Evolutionary conservation across 53 echinoderm and acorn worm species (phyloP), one percentile per base, ranked within the genome.

Genomic region (Antedon mediterranea): DNA sequence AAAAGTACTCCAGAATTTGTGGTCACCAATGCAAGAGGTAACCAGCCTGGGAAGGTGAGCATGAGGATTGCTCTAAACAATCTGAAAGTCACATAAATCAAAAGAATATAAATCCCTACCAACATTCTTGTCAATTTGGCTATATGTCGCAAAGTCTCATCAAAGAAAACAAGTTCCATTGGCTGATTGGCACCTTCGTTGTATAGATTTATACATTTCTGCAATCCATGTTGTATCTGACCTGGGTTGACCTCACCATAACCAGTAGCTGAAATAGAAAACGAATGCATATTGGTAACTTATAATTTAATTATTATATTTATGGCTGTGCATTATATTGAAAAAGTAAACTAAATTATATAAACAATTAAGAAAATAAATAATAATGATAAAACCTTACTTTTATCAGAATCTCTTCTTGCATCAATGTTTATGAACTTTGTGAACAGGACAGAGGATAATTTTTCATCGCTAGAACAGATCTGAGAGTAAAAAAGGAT

Each of bases 131-230:
- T 85, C 26, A 92, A 79, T 43, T 87, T 85, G 30, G 97, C 85
- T n/a, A 95, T 83, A 70, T 95, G 97, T 57, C 78, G 76, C 72
- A 95, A 83, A 13, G 97, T 84, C 43, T 89, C 92, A 70, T 89
- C 85, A 78, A 95, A 95, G 86, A 95, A 91, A 74, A 91, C 92
- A 37, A 92, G 83, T 28, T 95, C 89, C 91, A 95, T 89, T 74
- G 84, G 83, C 34, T 85, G 86, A 23, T 79, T 43, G 18, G 92
- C 82, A 28, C 81, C 89, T 8, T 77, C 84, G 75, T 95, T 95
- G 80, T 84, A 95, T 43, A 81, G 83, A 43, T 77, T 77, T 27
- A 91, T 73, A 28, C 83, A 75, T 0, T 79, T 83, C 87, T 89
- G 87, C 27, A 91, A 74, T 0, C 91, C 91, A 20, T 82, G 84